Conservation (phyloP, 2,113 vertebrate genomes). For the Thunnus maccoyii region DNA sequence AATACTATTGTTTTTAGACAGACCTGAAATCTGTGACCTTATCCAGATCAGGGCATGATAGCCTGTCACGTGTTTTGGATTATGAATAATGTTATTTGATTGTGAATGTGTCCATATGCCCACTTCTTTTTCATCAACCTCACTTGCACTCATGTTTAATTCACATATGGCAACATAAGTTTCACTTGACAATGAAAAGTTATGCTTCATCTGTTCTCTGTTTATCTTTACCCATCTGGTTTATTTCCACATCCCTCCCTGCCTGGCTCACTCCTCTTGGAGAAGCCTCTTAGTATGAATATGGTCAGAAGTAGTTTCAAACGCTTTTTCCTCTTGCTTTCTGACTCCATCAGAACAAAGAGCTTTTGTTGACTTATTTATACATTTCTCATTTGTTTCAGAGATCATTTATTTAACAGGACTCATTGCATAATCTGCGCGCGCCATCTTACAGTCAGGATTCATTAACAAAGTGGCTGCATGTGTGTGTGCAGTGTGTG, state of each 20-base stretch:
- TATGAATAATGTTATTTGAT: constrained; percentile 3
- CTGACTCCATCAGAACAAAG: constrained; percentile 35
- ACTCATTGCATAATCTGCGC: constrained; percentile 14
- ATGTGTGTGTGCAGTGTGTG: background rate
- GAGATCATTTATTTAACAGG: constrained; percentile 40
- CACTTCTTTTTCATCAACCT: constrained; percentile 1
- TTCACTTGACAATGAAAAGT: constrained; percentile 47
- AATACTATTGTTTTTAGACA: too few species aligned
- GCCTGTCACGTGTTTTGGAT: background rate
- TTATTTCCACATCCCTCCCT: constrained; percentile 16
- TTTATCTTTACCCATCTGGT: constrained; percentile 41
- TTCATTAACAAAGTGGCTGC: constrained; percentile 20
- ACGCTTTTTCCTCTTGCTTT: constrained; percentile 33
- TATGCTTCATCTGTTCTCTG: constrained; percentile 23
- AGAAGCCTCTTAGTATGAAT: constrained; percentile 36
- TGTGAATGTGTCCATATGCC: background rate
- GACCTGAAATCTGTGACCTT: too few species aligned
- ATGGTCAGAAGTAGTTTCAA: constrained; percentile 10
- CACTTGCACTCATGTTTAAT: constrained; percentile 48
- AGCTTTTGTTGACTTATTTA: constrained; percentile 66
- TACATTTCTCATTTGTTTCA: constrained; percentile 48
- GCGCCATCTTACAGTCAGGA: background rate
- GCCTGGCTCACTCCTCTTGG: background rate
- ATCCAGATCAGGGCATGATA: background rate
- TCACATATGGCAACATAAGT: constrained; percentile 28